phyloP scores from a whole-genome alignment of 2,113 vertebrate species.

The Agelaius tricolor region DNA sequence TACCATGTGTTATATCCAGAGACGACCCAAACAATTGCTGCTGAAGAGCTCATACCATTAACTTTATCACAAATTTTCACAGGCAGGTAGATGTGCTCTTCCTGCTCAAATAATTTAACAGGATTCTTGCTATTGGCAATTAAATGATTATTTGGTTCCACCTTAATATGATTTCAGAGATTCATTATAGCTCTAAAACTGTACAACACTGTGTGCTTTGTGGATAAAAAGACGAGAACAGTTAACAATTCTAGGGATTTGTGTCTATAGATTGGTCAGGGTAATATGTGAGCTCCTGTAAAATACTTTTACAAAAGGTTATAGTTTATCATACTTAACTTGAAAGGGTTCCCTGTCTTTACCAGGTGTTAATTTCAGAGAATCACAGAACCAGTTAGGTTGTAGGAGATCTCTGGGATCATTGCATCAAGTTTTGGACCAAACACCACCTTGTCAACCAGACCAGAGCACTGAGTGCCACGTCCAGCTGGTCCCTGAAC shows the following conservation, averaged over 20 bases:
- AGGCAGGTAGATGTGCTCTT: background rate
- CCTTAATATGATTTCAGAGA: background rate
- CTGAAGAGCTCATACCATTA: background rate
- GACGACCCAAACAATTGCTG: background rate
- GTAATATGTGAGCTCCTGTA: background rate
- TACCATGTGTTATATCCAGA: background rate
- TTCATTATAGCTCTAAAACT: background rate
- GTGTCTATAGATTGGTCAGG: background rate
- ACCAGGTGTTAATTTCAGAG: background rate
- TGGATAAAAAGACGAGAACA: background rate
- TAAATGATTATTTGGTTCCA: background rate
- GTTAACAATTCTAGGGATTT: background rate
- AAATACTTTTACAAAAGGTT: background rate
- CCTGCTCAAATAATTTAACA: background rate
- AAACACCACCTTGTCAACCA: background rate
- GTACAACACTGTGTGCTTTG: background rate
- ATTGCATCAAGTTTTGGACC: background rate
- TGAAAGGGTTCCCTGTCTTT: background rate
- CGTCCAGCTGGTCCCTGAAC: background rate
- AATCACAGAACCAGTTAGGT: background rate
- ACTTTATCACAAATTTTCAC: background rate
- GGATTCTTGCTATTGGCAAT: background rate
- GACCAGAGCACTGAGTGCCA: background rate
- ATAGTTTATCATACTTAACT: background rate
- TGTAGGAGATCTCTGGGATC: background rate